Base-by-base conservation (phyloP, 2,888 invertebrate species). In the Melolontha melolontha region DNA sequence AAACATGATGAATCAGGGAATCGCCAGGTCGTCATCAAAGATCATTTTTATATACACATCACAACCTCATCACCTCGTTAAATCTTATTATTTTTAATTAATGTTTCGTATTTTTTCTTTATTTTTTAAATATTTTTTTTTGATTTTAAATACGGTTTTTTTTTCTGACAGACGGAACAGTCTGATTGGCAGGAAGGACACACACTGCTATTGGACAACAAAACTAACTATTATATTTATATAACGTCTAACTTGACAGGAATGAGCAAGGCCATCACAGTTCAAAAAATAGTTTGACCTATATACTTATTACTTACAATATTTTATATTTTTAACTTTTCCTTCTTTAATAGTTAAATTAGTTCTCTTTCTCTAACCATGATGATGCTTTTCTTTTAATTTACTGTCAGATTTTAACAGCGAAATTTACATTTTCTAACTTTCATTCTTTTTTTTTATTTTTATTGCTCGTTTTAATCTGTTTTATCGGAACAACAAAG, bases 1-100 rank as follows among this genome's bases (percentile, higher is more conserved):
- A 77, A 78, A 79, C 77, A 79, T 79, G 80, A 79, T 81, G 81
- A 80, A 80, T 82, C 81, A 82, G 79, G 81, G 81, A 80, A 82
- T 81, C 80, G 83, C 83, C 82, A 79, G 80, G 82, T 83, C 83
- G 83, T 83, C 82, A 83, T 82, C 82, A 78, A 81, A 81, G 79
- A 81, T 81, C 80, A 79, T 75, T 29, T 67, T 49, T 49, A 49
- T 49, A 72, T 80, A 81, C 80, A 81, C 49, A 81, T 82, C 82
- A 82, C 82, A 82, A 82, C 81, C 82, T 80, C 80, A 79, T 79
- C 78, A 78, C 77, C 71, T 73, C 70, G 69, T 66, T 55, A 65
- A 51, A 62, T 66, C 34, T 68, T 55, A 50, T 64, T 39, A 66
- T 49, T 64, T 54, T 54, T 68, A 59, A 44, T 47, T 68, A 29